Base-by-base conservation (phyloP, 2,888 invertebrate species). In the Theristus sp. region DNA sequence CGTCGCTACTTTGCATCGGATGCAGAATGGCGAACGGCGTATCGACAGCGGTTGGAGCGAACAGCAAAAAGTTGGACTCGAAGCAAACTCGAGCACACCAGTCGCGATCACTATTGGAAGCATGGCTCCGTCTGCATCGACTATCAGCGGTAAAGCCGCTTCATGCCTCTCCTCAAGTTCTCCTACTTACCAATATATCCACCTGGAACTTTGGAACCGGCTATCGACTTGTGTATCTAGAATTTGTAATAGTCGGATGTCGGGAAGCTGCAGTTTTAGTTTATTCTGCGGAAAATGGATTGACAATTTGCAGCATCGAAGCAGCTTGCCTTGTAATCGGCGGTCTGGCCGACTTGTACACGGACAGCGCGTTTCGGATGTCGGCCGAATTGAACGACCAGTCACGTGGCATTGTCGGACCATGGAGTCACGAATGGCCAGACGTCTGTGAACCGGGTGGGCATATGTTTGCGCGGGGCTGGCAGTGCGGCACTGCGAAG, bases 361-460 rank as follows among this genome's bases (percentile, higher is more conserved):
- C 59, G 17, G 58, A 61, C 52, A 29, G 62, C 1, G 62, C 64
- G 22, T 59, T 63, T 30, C 47, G 65, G 13, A 61, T 66, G 60
- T 56, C 60, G 2, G 55, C 52, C 25, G 3, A n/a, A 52, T n/a
- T 52, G 17, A 52, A 52, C 6, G 20, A 20, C 20, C 3, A 25
- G 2, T 31, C 24, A 10, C 27, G 62, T 20, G 63, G 55, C 10
- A 54, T 65, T 22, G 38, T 65, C 49, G 65, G 65, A n/a, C 65
- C 65, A 20, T 65, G 65, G 65, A 25, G 46, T 22, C 65, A 65
- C 55, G 59, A 64, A 26, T 65, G 64, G 61, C 65, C 65, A n/a
- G 54, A 59, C 27, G 20, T n/a, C 3, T 24, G 24, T 3, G 27
- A 2, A 2, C 59, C 61, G 60, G 65, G n/a, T n/a, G n/a, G n/a